These are phyloP conservation scores for Corydoras sp. DNA, from an alignment of 2,113 vertebrate genomes.

Conservation along the genomic window DNA sequence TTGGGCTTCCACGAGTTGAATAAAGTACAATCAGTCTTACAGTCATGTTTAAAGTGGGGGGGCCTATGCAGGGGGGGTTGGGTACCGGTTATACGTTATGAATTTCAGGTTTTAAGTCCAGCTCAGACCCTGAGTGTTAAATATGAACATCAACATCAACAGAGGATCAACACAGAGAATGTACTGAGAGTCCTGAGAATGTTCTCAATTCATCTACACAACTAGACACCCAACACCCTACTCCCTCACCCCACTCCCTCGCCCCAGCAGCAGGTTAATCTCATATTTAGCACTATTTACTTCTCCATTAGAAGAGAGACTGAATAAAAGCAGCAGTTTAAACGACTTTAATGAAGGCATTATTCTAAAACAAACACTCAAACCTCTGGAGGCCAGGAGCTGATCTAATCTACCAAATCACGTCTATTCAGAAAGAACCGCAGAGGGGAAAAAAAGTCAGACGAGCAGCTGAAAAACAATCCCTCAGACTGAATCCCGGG, in stretches of 20 bases:
- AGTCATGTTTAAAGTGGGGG: no score
- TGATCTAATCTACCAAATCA: slow-evolving; percentile 22
- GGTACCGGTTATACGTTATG: no score
- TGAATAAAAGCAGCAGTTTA: slow-evolving; percentile 30
- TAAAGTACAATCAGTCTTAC: no score
- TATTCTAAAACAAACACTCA: slow-evolving; percentile 38
- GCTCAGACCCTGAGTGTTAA: no score
- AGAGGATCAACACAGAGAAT: no score
- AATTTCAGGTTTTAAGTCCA: no score
- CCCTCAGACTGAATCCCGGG: not conserved
- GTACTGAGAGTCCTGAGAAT: no score
- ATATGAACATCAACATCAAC: no score
- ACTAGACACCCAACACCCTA: not conserved
- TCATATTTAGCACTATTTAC: slow-evolving; percentile 31
- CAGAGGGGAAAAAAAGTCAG: not conserved
- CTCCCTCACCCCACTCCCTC: not conserved
- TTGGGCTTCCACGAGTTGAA: no score
- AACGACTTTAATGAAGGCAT: slow-evolving; percentile 43
- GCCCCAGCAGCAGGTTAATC: slow-evolving; percentile 27
- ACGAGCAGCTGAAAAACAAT: slow-evolving; percentile 15
- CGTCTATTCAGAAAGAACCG: slow-evolving; percentile 18
- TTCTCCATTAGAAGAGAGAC: slow-evolving; percentile 37
- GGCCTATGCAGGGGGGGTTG: no score
- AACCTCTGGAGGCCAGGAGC: slow-evolving; percentile 25
- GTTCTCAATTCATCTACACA: not conserved